Evolutionary conservation across 1,140 invertebrate species (phyloP).

Genomic region (Drosophila lini): DNA sequence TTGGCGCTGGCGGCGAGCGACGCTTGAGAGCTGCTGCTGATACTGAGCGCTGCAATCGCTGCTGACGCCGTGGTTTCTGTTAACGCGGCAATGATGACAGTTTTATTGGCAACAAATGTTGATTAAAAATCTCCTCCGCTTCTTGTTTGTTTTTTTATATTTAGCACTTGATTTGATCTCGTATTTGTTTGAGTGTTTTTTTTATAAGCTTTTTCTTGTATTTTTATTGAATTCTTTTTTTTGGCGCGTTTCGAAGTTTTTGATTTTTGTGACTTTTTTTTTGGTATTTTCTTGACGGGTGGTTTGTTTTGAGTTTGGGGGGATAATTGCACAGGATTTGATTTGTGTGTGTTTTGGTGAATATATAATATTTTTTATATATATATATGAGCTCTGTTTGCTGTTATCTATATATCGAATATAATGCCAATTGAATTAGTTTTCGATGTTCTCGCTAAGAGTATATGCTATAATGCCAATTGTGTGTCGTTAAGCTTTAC

Average conservation of each 20-base stretch:
- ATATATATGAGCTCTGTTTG: conserved; percentile 37
- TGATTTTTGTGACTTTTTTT: conserved; percentile 44
- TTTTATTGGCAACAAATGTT: conserved; percentile 83
- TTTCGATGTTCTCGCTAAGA: conserved; percentile 21
- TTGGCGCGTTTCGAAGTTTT: conserved; percentile 32
- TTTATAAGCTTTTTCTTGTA: conserved; percentile 4
- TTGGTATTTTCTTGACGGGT: conserved; percentile 72
- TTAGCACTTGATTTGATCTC: conserved; percentile 30
- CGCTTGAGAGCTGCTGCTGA: conserved; percentile 81
- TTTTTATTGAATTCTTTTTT: conserved; percentile 10
- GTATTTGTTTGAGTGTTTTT: conserved; percentile 10
- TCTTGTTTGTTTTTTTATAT: conserved; percentile 18
- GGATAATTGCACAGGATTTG: conserved; percentile 51
- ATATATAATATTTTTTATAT: conserved; percentile 14
- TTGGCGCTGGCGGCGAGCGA: conserved; percentile 60
- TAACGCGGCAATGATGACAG: conserved; percentile 83
- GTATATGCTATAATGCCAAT: conserved; percentile 60
- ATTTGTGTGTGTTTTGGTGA: conserved; percentile 46
- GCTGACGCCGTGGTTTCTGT: conserved; percentile 82
- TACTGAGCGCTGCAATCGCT: conserved; percentile 83
- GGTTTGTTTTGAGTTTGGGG: conserved; percentile 15
- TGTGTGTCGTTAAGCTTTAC: conserved; percentile 64
- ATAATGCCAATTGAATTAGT: conserved; percentile 61
- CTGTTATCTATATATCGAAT: conserved; percentile 36
- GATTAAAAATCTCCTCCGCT: conserved; percentile 64